Base-by-base conservation (phyloP, 2,888 invertebrate species). In the Rhagium mordax region DNA sequence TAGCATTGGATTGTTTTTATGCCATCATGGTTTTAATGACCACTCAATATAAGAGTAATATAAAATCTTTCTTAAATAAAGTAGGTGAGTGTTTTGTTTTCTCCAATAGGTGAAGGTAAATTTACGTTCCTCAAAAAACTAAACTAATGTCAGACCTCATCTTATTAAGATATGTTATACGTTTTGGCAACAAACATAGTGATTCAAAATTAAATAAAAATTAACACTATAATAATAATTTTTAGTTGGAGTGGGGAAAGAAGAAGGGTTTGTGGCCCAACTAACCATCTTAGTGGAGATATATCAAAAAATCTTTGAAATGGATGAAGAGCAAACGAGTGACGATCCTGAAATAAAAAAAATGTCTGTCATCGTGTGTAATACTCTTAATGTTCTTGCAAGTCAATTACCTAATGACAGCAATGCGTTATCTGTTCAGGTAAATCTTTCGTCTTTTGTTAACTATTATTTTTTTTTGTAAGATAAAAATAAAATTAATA, bases 1-100 rank as follows among this genome's bases (percentile, higher is more conserved):
- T 88, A 1, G 91, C 91, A 66, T 76, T 92, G 16, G 93, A 93
- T 80, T 89, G 92, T 80, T 93, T 91, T 88, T 87, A 91, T 84
- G 75, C 86, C 79, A 85, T 88, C 84, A 57, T 90, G 81, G 83
- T 83, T 61, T 72, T 88, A 18, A 82, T 89, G 62, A 86, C 65
- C 70, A 82, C 81, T 0, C 81, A 87, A 33, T 87, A 86, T 69
- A 85, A 84, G 71, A 81, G 79, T 27, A 86, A 89, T 77, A 82
- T 90, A 3, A 72, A 84, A 5, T 77, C 79, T 4, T 90, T 90
- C 82, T 83, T 91, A 15, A 79, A 81, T 61, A 81, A 81, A 75
- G 83, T 88, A 51, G 86, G 90, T 90, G 86, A 74, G 78, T 86
- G 67, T 16, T 10, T 27, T 24, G 6, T 4, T 24, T 4, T 6